These are phyloP conservation scores for Lepus americanus DNA, from an alignment of 2,113 vertebrate genomes.

Conservation along the genomic window DNA sequence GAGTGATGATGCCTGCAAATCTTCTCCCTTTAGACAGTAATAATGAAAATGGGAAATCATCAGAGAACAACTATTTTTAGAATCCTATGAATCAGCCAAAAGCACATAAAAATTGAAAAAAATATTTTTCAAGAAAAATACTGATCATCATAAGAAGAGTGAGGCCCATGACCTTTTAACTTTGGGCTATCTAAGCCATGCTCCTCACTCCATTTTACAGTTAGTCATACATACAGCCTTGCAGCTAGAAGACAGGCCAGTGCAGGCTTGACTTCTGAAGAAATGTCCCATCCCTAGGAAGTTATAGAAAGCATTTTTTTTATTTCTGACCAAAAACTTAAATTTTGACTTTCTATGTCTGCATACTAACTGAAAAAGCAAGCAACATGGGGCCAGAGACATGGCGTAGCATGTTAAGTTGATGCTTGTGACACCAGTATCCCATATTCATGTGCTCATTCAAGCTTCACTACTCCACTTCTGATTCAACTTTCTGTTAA, in stretches of 20 bases:
- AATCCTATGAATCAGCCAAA: not conserved
- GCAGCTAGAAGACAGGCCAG: not conserved
- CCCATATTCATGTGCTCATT: too few relatives aligned
- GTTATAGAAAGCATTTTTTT: not conserved
- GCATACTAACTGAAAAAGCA: not conserved
- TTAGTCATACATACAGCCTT: not conserved
- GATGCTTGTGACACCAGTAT: too few relatives aligned
- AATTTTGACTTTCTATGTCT: not conserved
- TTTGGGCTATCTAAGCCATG: not conserved
- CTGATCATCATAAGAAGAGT: not conserved
- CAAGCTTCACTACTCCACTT: too few relatives aligned
- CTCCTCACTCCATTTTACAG: not conserved
- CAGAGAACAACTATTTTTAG: not conserved
- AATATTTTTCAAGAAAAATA: not conserved
- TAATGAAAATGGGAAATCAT: not conserved
- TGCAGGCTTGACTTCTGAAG: not conserved
- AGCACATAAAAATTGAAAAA: not conserved
- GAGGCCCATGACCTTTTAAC: not conserved
- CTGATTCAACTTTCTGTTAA: too few relatives aligned
- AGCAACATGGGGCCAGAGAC: too few relatives aligned
- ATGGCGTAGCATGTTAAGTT: too few relatives aligned
- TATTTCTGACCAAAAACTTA: not conserved
- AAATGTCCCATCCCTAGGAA: not conserved
- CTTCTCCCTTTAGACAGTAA: not conserved
- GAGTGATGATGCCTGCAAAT: not conserved